A percentile compares a stretch with the other conserved stretches of the same genome.
These are phyloP conservation scores for Amorpha juglandis DNA, from an alignment of 2,888 invertebrate genomes.

Conservation along the genomic window DNA sequence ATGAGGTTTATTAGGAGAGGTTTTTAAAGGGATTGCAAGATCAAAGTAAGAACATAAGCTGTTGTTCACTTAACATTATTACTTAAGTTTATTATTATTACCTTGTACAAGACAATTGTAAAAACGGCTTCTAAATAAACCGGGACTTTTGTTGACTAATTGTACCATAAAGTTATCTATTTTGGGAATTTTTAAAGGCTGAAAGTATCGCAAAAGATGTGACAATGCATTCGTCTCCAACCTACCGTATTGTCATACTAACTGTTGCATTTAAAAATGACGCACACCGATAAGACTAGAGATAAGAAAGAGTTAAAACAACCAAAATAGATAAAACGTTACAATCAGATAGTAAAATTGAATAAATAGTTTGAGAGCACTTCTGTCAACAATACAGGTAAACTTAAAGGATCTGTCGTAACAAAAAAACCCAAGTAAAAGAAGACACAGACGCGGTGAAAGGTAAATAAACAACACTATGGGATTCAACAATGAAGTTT, in stretches of 20 bases:
- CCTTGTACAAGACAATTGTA: background rate
- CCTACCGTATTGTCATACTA: background rate
- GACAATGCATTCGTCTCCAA: slow-evolving; percentile 16
- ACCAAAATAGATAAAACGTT: slow-evolving; percentile 46
- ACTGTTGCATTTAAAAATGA: slow-evolving; percentile 24
- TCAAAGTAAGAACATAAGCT: too few species aligned
- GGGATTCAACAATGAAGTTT: slow-evolving; percentile 66
- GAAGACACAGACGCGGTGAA: slow-evolving; percentile 51
- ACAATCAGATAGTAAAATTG: slow-evolving; percentile 45
- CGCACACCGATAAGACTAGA: slow-evolving; percentile 18
- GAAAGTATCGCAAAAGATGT: slow-evolving; percentile 4
- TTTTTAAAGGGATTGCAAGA: too few species aligned
- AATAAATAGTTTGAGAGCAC: slow-evolving; percentile 55
- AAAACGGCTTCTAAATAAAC: slow-evolving; percentile 8
- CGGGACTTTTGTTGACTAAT: slow-evolving; percentile 4
- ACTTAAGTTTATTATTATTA: background rate
- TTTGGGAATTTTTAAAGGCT: background rate
- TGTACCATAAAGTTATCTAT: slow-evolving; percentile 18
- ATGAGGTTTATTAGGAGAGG: too few species aligned
- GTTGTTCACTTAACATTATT: background rate
- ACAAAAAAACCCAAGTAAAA: slow-evolving; percentile 47
- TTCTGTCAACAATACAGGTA: slow-evolving; percentile 62
- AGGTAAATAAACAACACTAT: slow-evolving; percentile 67
- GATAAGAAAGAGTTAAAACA: slow-evolving; percentile 47
- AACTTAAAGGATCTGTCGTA: slow-evolving; percentile 53